Evolutionary conservation across 2,113 vertebrate genomes (phyloP), one percentile per base, ranked within the genome.

Genomic region (Oncorhynchus nerka): DNA sequence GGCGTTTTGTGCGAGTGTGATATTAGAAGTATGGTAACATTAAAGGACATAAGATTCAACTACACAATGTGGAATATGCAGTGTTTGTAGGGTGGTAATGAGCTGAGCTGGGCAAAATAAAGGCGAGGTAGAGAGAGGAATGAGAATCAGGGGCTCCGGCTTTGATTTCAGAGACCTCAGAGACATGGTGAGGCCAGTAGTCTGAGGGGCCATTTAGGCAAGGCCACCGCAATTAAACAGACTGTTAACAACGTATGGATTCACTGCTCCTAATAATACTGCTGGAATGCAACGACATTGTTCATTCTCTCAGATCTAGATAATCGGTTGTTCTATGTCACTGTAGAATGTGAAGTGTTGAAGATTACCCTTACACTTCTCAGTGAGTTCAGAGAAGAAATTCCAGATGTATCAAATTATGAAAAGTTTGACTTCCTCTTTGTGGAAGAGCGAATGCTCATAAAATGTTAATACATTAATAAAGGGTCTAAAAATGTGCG

Each of bases 11-110:
- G 28, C 20, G 8, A 32, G 51, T n/a, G 5, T 34, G 55, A 73
- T 61, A 59, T 57, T 72, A 73, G 71, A n/a, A 49, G 68, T 22
- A 9, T 70, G 68, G 26, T 26, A 20, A 48, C 34, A 70, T 70
- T 70, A 49, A 70, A 70, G 45, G 68, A 7, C 39, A 34, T 70
- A 70, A 70, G 68, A 61, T 73, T 61, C 32, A 73, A 55, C 49
- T 22, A 26, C 48, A 30, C 48, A 20, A 16, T 28, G 49, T 19
- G 48, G 22, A 19, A 59, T 19, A 4, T 11, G 16, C 24, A 28
- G 49, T 28, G 13, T 70, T 57, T 30, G 49, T 22, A 6, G n/a
- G 20, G 32, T 20, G 8, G 32, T 57, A 59, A 71, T 71, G 48
- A 71, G 70, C 70, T 57, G 49, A 71, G 24, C 70, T 57, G 48